Conservation (phyloP, 2,888 invertebrate species). For the Napeogenes inachia region DNA sequence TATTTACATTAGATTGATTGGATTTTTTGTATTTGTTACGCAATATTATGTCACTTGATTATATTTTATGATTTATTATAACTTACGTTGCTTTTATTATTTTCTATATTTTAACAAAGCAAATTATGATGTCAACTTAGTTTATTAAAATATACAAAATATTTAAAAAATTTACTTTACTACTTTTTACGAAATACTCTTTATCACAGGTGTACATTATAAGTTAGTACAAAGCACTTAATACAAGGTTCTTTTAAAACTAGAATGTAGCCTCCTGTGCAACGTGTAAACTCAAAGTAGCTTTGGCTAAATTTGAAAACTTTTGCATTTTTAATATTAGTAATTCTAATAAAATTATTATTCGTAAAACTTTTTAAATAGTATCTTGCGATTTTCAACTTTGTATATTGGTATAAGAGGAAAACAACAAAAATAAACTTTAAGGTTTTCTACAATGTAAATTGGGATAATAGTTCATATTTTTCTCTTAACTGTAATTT, state of each 20-base stretch:
- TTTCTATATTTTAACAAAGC: not conserved
- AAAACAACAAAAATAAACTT: no score
- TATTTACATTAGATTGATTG: not conserved
- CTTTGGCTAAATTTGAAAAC: not conserved
- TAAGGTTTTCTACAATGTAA: no score
- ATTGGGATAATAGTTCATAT: no score
- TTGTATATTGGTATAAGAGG: no score
- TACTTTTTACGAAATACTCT: not conserved
- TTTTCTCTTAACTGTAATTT: no score
- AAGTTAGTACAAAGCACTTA: not conserved
- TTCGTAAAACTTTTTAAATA: no score
- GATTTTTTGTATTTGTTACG: not conserved
- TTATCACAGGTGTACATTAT: not conserved
- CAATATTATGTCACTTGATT: no score
- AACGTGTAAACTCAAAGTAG: not conserved
- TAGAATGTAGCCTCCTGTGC: not conserved
- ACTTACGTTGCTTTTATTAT: not conserved
- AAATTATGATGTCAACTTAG: not conserved
- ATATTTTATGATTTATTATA: no score
- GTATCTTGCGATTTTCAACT: no score
- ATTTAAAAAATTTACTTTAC: not conserved
- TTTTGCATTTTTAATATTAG: no score
- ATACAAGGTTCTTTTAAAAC: conserved; percentile 2
- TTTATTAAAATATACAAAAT: conserved; percentile 3
- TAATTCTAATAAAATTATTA: no score